These are phyloP conservation scores for Conchocele bisecta DNA, from an alignment of 2,888 invertebrate species.

Conservation along the genomic window DNA sequence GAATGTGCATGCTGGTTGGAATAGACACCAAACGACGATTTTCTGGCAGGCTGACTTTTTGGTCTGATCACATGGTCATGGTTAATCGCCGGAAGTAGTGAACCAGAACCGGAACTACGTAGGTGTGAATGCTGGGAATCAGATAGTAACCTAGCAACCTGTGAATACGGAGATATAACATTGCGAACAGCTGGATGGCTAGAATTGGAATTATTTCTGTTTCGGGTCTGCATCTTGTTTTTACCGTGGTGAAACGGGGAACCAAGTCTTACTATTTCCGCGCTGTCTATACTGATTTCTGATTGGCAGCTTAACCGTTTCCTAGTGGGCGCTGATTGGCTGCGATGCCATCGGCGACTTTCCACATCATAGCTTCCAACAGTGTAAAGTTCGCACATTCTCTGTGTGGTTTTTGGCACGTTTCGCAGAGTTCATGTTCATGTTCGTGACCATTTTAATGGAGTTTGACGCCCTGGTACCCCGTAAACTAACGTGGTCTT, in stretches of 20 bases:
- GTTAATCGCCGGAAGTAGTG: conserved; percentile 28
- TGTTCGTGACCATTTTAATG: conserved; percentile 19
- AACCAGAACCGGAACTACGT: conserved; percentile 16
- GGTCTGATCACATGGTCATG: conserved; percentile 1
- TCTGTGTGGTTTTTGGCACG: neutral
- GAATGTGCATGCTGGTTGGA: no score
- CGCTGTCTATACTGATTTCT: conserved; percentile 39
- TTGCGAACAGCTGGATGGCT: neutral
- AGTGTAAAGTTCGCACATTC: conserved; percentile 38
- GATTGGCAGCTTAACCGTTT: no score
- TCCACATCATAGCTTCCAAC: conserved; percentile 66
- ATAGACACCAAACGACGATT: no score
- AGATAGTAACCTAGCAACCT: conserved; percentile 45
- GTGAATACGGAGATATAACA: conserved; percentile 42
- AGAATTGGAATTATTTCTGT: neutral
- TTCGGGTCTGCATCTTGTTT: conserved; percentile 3
- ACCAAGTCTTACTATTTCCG: conserved; percentile 34
- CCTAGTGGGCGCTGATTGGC: conserved; percentile 45
- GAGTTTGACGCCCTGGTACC: conserved; percentile 40
- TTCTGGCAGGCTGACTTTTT: conserved; percentile 13
- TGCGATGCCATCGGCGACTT: conserved; percentile 62
- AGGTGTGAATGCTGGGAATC: conserved; percentile 33
- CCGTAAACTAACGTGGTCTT: conserved; percentile 44
- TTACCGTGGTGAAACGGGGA: conserved; percentile 46
- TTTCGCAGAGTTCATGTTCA: no score